Evolutionary conservation across 2,113 vertebrate species (phyloP), one percentile per base, ranked within the genome.

Genomic region (Chionis minor): DNA sequence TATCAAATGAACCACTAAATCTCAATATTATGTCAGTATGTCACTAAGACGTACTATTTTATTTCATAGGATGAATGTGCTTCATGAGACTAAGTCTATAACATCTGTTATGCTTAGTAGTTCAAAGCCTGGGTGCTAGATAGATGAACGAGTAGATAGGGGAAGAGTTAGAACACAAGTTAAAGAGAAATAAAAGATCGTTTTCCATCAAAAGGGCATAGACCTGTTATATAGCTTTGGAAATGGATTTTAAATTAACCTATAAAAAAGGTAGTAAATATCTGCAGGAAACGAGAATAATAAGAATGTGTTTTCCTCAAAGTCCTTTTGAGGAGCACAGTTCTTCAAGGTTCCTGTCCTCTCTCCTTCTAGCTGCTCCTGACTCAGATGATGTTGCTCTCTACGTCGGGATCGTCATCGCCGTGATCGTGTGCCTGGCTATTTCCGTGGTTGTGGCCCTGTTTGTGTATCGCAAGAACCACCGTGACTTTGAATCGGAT

Each of bases 391-490:
- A 99, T 2, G 99, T 99, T 14, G 99, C 99, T 5, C 98, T 99
- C 21, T 99, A 99, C 6, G 99, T 99, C 4, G 99, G 99, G 75
- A 98, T 99, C 5, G 99, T 99, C 91, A 99, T 99, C 11, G 99
- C 99, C 0, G 99, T 99, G 91, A 99, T 99, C 3, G 99, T 99
- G 90, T 99, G 99, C 97, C 98, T 99, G 92, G 99, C 99, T n/a
- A 99, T 99, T 96, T 99, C 99, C 0, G 98, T 99, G 87, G 98
- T 97, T 1, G 99, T 99, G 97, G 99, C 99, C 4, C 98, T 99
- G 16, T 99, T 99, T 27, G 98, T 99, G 44, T 99, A 99, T 81
- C 99, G 99, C 88, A 99, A 99, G 97, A 99, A 99, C 32, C 99
- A 99, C 87, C 98, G 98, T 2, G 99, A 99, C 98, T 99, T 99